Conservation (phyloP, 2,888 invertebrate species). For the Drosophila limbata region DNA sequence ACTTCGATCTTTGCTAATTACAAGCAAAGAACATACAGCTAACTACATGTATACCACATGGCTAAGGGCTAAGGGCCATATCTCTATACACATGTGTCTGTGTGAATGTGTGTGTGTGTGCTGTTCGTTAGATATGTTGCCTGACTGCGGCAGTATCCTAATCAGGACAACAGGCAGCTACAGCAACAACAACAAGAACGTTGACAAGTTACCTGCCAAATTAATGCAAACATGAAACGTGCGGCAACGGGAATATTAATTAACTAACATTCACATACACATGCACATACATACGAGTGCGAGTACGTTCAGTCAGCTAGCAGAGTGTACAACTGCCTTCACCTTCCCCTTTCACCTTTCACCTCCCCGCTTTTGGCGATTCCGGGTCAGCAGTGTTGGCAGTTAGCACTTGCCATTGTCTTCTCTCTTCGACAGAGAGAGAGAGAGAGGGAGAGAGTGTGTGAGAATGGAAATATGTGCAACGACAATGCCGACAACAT, state of each 20-base stretch:
- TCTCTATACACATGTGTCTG: slow-evolving; percentile 1
- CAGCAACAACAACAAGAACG: slow-evolving; percentile 65
- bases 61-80: slow-evolving; percentile 34
- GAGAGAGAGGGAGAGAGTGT: background rate
- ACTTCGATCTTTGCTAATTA: slow-evolving; percentile 82
- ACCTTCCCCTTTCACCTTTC: no score
- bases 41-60: slow-evolving; percentile 30
- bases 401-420: slow-evolving; percentile 69
- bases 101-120: slow-evolving; percentile 7
- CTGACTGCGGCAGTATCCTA: slow-evolving; percentile 61
- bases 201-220: slow-evolving; percentile 82
- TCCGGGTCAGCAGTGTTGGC: slow-evolving; percentile 47
- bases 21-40: slow-evolving; percentile 64
- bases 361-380: background rate
- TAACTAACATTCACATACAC: slow-evolving; percentile 72
- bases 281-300: background rate
- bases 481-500: slow-evolving; percentile 29
- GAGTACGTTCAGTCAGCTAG: background rate
- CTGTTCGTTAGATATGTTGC: slow-evolving; percentile 68
- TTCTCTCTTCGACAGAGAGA: slow-evolving; percentile 24
- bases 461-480: slow-evolving; percentile 10
- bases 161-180: slow-evolving; percentile 55
- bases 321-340: slow-evolving; percentile 23
- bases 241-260: slow-evolving; percentile 80
- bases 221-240: slow-evolving; percentile 82